Conservation (phyloP, 1,140 invertebrate species). For the Zeugodacus cucurbitae region DNA sequence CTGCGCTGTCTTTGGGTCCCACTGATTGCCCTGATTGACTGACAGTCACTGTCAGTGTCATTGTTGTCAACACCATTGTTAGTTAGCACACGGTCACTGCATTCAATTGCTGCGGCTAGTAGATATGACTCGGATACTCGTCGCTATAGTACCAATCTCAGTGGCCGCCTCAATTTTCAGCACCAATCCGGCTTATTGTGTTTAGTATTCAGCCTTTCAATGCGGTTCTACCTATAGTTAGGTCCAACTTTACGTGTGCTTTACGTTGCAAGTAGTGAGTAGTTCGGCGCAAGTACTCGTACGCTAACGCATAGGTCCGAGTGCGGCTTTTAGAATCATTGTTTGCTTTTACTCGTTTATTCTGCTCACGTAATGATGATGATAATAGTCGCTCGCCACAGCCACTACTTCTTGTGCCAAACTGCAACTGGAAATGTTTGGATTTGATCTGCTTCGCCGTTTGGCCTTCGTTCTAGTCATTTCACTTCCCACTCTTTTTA, state of each 20-base stretch:
- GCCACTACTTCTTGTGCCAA: background rate
- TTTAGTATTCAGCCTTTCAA: background rate
- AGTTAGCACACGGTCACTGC: background rate
- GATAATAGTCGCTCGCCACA: background rate
- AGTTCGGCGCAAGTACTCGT: background rate
- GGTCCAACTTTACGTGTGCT: too few relatives aligned
- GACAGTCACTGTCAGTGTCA: constrained; percentile 30
- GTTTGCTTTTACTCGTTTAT: background rate
- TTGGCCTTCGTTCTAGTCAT: background rate
- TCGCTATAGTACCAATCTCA: background rate
- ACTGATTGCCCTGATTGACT: constrained; percentile 18
- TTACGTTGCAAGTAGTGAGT: too few relatives aligned
- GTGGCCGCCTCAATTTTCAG: background rate
- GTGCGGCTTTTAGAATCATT: background rate
- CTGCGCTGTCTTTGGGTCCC: background rate
- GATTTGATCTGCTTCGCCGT: background rate
- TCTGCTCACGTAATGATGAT: constrained; percentile 36
- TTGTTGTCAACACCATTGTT: constrained; percentile 23
- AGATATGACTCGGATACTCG: background rate
- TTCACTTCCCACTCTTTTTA: background rate
- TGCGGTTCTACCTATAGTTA: background rate
- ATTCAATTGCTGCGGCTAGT: background rate
- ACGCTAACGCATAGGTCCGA: background rate
- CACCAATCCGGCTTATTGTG: background rate
- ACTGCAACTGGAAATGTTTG: background rate